phyloP scores from a whole-genome alignment of 2,797 vertebrate genomes.

The Prunella strophiata region DNA sequence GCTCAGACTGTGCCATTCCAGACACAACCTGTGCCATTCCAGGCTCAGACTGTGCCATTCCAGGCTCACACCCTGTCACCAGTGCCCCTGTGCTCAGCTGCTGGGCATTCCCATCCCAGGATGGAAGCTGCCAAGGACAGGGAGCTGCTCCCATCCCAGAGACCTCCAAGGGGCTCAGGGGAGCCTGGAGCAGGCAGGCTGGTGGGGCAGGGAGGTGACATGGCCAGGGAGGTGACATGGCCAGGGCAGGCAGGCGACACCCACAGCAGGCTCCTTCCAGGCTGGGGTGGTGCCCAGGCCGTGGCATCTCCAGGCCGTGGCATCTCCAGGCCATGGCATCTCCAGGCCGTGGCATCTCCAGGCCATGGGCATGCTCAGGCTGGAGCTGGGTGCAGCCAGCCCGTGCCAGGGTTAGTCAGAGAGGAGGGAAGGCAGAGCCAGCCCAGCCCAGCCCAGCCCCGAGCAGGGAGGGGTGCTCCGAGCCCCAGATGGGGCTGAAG shows the following conservation, averaged over 20 bases:
- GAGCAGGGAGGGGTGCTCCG: not conserved
- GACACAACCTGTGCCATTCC: not conserved
- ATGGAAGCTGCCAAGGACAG: not conserved
- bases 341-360: not conserved
- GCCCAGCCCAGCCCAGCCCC: not conserved
- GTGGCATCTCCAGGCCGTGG: too few species aligned
- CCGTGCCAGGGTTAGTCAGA: not conserved
- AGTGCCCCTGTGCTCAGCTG: not conserved
- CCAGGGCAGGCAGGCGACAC: not conserved
- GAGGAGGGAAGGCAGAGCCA: not conserved
- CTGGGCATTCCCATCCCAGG: not conserved
- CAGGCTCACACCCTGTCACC: not conserved
- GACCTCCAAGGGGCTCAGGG: not conserved
- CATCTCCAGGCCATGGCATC: not conserved
- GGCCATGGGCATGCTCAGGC: rapidly evolving
- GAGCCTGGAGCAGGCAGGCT: not conserved
- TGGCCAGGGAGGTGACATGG: not conserved
- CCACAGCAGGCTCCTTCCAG: not conserved
- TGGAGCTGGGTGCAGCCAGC: rapidly evolving
- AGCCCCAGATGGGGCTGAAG: not conserved
- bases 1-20: not conserved
- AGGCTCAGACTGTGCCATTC: too few species aligned
- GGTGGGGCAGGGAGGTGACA: not conserved
- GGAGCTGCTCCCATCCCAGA: not conserved
- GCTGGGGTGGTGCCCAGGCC: not conserved